phyloP scores from a whole-genome alignment of 2,797 vertebrate genomes.

The Manis crassicaudata region DNA sequence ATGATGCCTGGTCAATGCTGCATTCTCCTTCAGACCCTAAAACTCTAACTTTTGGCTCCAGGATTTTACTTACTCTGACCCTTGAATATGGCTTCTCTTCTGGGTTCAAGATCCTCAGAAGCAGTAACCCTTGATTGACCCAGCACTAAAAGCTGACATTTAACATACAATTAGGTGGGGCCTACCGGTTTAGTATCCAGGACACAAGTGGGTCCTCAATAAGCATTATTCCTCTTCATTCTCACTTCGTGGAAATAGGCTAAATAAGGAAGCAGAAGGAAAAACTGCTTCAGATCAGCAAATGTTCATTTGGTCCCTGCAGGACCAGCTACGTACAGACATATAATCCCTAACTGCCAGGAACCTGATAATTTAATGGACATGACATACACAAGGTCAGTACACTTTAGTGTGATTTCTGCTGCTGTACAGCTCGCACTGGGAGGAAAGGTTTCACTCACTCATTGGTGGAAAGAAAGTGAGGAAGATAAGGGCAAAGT shows the following conservation, averaged over 20 bases:
- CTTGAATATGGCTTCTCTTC: slow-evolving; percentile 1
- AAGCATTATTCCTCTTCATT: not conserved
- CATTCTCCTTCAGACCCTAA: not conserved
- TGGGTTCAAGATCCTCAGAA: not conserved
- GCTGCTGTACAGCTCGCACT: not conserved
- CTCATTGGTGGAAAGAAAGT: not conserved
- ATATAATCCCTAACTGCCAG: not conserved
- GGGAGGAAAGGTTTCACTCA: not conserved
- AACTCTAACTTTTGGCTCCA: not conserved
- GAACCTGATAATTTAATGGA: not conserved
- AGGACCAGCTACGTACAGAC: not conserved
- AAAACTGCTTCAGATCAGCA: not conserved
- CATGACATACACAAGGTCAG: not conserved
- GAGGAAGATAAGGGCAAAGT: not conserved
- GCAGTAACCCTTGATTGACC: not conserved
- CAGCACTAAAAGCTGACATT: slow-evolving; percentile 36
- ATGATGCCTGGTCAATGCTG: not conserved
- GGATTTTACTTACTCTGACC: not conserved
- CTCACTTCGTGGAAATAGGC: slow-evolving; percentile 39
- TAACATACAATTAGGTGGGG: not conserved
- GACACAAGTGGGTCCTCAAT: not conserved
- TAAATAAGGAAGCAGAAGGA: slow-evolving; percentile 25
- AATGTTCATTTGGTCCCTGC: not conserved
- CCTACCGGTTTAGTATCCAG: not conserved
- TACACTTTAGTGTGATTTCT: not conserved